Evolutionary conservation across 1,140 invertebrate species (phyloP), one percentile per base, ranked within the genome.

Genomic region (Heliothis subflexa): DNA sequence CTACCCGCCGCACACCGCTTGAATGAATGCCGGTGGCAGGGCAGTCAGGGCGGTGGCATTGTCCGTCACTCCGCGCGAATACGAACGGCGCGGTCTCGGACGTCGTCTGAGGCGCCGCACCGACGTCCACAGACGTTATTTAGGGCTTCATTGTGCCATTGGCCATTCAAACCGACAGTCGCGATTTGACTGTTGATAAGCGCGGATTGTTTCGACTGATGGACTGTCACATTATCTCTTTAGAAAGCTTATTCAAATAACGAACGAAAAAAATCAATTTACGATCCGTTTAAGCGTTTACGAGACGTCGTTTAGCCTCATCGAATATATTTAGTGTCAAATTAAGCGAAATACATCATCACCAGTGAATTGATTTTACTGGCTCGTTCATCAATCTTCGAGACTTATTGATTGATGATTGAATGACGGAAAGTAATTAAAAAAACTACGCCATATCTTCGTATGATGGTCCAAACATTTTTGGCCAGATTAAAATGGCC

Each of bases 331-430:
- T 93, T 93, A 93, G 84, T 88, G 93, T 94, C 91, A 93, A 88
- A 94, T 93, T 93, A 94, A 85, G 81, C 83, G 77, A 82, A 90
- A 89, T 88, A 89, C 85, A 87, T 91, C 89, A 93, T 92, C 91
- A 89, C 78, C 81, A 81, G 83, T 81, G 81, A 91, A 93, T 93
- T 91, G 89, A 90, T 91, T 93, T 91, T 89, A 88, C 85, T 75
- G 83, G 81, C 79, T 78, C 83, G 86, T 91, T 87, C 91, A 94
- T 94, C 87, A 94, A 91, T 93, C 91, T 89, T 81, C 81, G 81
- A 90, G 91, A 91, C 90, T 94, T 87, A 89, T 92, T 93, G 93
- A 93, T 94, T 90, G 84, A 94, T 93, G 89, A 91, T 89, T 88
- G 85, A 90, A 90, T 91, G 91, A 93, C 88, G 85, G 84, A 87